Evolutionary conservation across 1,140 invertebrate genomes (phyloP), one percentile per base, ranked within the genome.

Genomic region (Lepidurus arcticus): DNA sequence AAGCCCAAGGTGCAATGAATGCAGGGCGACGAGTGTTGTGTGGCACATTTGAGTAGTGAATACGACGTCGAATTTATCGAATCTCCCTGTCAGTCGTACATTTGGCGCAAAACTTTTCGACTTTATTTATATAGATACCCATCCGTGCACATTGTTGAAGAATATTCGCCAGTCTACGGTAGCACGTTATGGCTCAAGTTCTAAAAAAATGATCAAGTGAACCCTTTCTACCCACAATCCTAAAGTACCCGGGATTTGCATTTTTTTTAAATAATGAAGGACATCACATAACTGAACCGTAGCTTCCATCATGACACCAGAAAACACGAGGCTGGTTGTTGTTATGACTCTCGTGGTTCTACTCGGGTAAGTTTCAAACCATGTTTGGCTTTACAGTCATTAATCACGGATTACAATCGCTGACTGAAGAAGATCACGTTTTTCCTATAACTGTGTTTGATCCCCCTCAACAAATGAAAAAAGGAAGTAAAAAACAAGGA

Each of bases 1-100:
- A 65, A 65, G 53, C 53, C 21, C 53, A 65, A 65, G 21, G 53
- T 16, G 53, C 53, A 65, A 65, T 65, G 53, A 65, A 65, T 65
- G 21, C 53, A 21, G 53, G 53, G 53, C 16, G 53, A 13, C 16
- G 21, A 65, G 9, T 65, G 53, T 65, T 65, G 53, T 65, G 16
- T 65, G 21, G 21, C 53, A 65, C 53, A 65, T 21, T 21, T 65
- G 16, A 16, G 9, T 65, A 21, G 53, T 65, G 53, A 65, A 65
- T 65, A 21, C 21, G 21, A 65, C 53, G 7, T 65, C 53, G 53
- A 21, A 65, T 65, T 65, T 11, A 65, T 65, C 16, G 53, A 65
- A 16, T 65, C 5, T 65, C 53, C 34, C 53, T 65, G 8, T 65
- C 53, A 65, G 53, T 21, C 21, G 53, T 13, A n/a, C 16, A 65